A percentile compares a stretch with the other conserved stretches of the same genome.
phyloP scores from a whole-genome alignment of 2,888 invertebrate species.

The Elysia crispata region DNA sequence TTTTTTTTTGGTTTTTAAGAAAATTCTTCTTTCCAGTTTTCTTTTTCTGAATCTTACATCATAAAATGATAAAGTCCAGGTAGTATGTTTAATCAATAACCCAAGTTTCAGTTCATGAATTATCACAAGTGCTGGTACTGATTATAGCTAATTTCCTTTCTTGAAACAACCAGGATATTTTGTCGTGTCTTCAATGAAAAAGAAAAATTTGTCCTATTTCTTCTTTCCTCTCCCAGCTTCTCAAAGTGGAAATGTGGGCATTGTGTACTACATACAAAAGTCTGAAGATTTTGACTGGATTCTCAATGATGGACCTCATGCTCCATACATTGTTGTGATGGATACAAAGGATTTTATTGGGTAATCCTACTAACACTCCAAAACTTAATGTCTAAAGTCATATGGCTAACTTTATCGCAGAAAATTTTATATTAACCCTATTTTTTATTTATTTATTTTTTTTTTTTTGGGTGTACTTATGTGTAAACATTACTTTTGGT shows the following conservation, averaged over 20 bases:
- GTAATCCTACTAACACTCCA: too few relatives aligned
- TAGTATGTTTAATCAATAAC: too few relatives aligned
- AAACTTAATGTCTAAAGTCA: constrained; percentile 40
- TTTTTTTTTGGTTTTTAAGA: too few relatives aligned
- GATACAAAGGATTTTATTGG: constrained; percentile 61
- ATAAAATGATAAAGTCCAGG: too few relatives aligned
- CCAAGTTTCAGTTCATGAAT: too few relatives aligned
- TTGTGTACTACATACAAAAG: constrained; percentile 85
- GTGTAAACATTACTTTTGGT: neutral
- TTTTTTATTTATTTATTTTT: neutral
- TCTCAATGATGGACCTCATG: constrained; percentile 84
- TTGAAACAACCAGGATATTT: too few relatives aligned
- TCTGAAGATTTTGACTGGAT: constrained; percentile 86
- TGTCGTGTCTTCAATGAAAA: too few relatives aligned
- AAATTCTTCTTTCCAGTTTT: too few relatives aligned
- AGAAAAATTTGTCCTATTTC: too few relatives aligned
- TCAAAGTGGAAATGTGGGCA: constrained; percentile 89
- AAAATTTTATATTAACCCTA: neutral
- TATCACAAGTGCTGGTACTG: too few relatives aligned
- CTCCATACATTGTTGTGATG: constrained; percentile 87
- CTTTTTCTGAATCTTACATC: too few relatives aligned
- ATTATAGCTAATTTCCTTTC: too few relatives aligned
- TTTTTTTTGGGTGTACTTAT: neutral
- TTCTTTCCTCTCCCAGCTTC: constrained; percentile 78
- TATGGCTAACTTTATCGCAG: neutral